Conservation (phyloP, 2,113 vertebrate species). For the Octodon degus region DNA sequence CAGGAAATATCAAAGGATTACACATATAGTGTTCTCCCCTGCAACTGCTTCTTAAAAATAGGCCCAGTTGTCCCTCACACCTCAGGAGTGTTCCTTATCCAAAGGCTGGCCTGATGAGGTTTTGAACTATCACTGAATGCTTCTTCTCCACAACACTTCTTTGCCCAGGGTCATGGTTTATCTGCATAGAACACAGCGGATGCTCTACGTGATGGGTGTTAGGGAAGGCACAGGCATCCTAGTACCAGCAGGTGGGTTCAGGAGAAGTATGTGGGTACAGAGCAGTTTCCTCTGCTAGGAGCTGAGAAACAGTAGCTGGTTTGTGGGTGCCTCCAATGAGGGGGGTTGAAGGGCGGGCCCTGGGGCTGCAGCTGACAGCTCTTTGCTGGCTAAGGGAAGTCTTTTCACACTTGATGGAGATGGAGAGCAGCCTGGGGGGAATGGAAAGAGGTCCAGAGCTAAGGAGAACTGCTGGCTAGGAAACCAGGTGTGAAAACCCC, state of each 20-base stretch:
- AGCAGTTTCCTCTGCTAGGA: background rate
- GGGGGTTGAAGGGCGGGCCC: background rate
- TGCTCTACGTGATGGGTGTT: slow-evolving; percentile 72
- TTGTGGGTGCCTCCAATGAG: background rate
- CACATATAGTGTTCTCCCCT: background rate
- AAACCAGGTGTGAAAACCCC: background rate
- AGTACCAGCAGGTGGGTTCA: slow-evolving; percentile 58
- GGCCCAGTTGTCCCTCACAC: slow-evolving; percentile 29
- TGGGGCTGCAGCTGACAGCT: background rate
- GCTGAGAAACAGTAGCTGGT: background rate
- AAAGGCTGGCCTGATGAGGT: slow-evolving; percentile 58
- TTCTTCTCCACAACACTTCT: slow-evolving; percentile 83
- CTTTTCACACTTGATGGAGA: background rate
- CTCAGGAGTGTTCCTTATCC: slow-evolving; percentile 65
- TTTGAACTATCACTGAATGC: slow-evolving; percentile 82
- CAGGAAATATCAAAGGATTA: slow-evolving; percentile 72
- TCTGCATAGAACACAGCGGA: slow-evolving; percentile 72
- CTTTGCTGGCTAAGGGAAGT: background rate
- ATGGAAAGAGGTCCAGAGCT: background rate
- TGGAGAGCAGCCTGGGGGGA: background rate
- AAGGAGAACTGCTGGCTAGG: background rate
- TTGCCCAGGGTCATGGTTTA: slow-evolving; percentile 75
- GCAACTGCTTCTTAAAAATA: slow-evolving; percentile 66
- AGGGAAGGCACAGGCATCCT: slow-evolving; percentile 49
- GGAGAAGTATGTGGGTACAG: background rate